Evolutionary conservation across 2,797 vertebrate species (phyloP).

Genomic region (Alcedo quadribrachys): DNA sequence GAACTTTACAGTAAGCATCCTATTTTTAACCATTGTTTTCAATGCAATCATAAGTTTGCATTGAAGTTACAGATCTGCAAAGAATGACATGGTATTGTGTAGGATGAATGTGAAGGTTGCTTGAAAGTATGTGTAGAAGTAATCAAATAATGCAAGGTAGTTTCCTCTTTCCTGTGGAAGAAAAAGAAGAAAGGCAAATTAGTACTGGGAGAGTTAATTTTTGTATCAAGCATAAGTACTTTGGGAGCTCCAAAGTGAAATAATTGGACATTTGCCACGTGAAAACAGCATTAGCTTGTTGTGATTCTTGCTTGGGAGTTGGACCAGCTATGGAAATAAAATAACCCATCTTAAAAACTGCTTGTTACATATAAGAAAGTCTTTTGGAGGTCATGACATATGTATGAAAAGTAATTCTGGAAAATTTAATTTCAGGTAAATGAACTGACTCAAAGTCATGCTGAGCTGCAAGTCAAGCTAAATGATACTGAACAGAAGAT

Average conservation of each 20-base stretch:
- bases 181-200: not conserved
- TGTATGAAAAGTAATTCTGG: not conserved
- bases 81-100: not conserved
- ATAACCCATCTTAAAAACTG: not conserved
- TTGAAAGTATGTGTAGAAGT: not conserved
- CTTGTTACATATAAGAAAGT: not conserved
- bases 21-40: not conserved
- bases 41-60: not conserved
- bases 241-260: not conserved
- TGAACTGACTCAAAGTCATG: slow-evolving; percentile 41
- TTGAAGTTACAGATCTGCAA: not conserved
- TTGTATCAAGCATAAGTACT: not conserved
- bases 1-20: not conserved
- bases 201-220: not conserved
- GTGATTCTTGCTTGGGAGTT: not conserved
- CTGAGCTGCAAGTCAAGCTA: slow-evolving; percentile 66
- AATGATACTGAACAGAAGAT: slow-evolving; percentile 29
- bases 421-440: slow-evolving; percentile 71
- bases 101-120: not conserved
- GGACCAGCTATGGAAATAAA: not conserved
- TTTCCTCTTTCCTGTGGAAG: not conserved
- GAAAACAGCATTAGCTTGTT: not conserved
- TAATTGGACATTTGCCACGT: not conserved
- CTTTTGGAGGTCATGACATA: not conserved
- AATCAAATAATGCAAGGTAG: not conserved